Evolutionary conservation across 2,888 invertebrate genomes (phyloP).

Genomic region (Sialis fuliginosa): DNA sequence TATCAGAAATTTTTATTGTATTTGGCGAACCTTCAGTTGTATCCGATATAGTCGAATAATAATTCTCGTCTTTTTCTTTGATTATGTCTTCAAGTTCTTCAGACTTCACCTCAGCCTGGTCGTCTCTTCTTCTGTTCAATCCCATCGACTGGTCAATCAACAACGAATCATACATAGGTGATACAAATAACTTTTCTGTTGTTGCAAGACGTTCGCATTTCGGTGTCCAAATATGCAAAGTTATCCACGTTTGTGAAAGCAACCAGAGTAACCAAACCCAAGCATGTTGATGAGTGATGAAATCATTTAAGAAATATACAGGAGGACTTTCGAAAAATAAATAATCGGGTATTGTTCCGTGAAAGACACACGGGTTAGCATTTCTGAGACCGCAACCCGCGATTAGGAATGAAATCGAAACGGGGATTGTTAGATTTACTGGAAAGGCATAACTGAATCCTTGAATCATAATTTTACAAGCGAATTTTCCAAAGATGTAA

Average conservation of each 20-base stretch:
- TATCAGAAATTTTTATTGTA: conserved; percentile 69
- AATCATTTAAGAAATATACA: conserved; percentile 63
- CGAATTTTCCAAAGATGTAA: conserved; percentile 88
- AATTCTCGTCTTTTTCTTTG: conserved; percentile 78
- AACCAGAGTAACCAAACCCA: conserved; percentile 91
- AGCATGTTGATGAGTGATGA: conserved; percentile 72
- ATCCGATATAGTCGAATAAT: conserved; percentile 89
- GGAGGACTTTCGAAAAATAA: conserved; percentile 84
- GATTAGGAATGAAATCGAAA: conserved; percentile 72
- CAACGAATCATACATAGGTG: conserved; percentile 83
- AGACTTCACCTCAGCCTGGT: conserved; percentile 79
- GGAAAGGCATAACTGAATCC: conserved; percentile 95
- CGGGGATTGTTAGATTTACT: conserved; percentile 80
- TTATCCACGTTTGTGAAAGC: conserved; percentile 90
- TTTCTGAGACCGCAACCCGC: conserved; percentile 76
- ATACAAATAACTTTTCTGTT: conserved; percentile 88
- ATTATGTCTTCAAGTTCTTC: conserved; percentile 86
- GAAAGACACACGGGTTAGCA: conserved; percentile 77
- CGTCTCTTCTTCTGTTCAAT: conserved; percentile 77
- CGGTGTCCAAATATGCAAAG: conserved; percentile 94
- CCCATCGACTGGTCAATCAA: conserved; percentile 92
- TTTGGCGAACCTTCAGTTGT: conserved; percentile 68
- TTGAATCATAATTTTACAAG: conserved; percentile 93
- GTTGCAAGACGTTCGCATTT: conserved; percentile 93
- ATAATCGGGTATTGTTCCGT: conserved; percentile 70